A percentile compares a stretch with the other conserved stretches of the same genome.
Conservation (phyloP, 2,888 invertebrate species). For the Galeopsomyia nigrocyanea region DNA sequence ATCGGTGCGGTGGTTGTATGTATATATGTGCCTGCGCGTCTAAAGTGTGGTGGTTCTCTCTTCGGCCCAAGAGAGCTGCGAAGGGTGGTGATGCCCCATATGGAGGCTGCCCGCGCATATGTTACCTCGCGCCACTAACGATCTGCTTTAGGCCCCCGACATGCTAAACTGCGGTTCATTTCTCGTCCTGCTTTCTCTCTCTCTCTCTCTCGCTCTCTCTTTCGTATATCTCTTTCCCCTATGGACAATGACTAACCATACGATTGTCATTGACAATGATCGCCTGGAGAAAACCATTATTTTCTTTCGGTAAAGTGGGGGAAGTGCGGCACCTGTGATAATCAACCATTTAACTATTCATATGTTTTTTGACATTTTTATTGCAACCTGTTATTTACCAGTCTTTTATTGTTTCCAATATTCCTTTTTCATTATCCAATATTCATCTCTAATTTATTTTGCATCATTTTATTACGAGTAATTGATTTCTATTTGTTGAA, state of each 20-base stretch:
- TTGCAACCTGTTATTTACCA: background rate
- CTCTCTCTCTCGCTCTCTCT: constrained; percentile 14
- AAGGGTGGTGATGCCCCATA: constrained; percentile 61
- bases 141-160: constrained; percentile 64
- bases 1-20: constrained; percentile 26
- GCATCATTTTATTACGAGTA: too few species aligned
- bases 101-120: constrained; percentile 69
- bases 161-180: constrained; percentile 66
- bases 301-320: constrained; percentile 1
- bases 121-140: constrained; percentile 68
- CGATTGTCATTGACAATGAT: constrained; percentile 61
- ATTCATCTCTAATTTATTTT: too few species aligned
- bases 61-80: constrained; percentile 13
- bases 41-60: constrained; percentile 23
- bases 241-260: constrained; percentile 65
- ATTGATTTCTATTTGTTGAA: too few species aligned
- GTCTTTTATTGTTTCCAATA: background rate
- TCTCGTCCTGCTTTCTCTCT: constrained; percentile 22
- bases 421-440: too few species aligned
- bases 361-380: constrained; percentile 9
- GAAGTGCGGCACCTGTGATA: too few species aligned
- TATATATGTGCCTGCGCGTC: background rate
- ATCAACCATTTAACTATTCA: constrained; percentile 26
- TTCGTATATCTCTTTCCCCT: constrained; percentile 54
- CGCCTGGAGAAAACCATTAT: constrained; percentile 22